These are phyloP conservation scores for Cosmopolites sordidus DNA, from an alignment of 2,888 invertebrate genomes.

Conservation along the genomic window DNA sequence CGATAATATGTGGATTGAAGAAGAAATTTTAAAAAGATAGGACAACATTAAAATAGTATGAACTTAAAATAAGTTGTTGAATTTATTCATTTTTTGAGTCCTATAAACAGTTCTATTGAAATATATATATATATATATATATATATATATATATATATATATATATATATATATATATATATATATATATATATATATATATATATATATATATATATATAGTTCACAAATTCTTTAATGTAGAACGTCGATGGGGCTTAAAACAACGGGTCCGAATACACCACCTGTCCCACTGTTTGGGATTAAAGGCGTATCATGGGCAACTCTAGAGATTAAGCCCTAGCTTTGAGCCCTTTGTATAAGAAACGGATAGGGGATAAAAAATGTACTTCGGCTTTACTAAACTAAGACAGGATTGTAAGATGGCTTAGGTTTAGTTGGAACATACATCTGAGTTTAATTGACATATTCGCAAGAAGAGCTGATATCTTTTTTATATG, in stretches of 20 bases:
- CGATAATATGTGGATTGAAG: too few relatives aligned
- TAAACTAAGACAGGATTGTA: background rate
- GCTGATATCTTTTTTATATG: too few relatives aligned
- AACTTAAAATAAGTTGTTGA: too few relatives aligned
- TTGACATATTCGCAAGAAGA: background rate
- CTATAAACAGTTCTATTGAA: too few relatives aligned
- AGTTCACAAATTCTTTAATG: background rate
- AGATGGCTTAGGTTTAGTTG: background rate
- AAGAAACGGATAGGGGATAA: conserved; percentile 17
- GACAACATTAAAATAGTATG: too few relatives aligned
- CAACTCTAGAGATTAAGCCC: conserved; percentile 28
- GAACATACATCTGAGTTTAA: background rate
- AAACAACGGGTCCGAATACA: conserved; percentile 23
- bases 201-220: too few relatives aligned
- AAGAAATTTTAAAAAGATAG: too few relatives aligned
- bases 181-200: too few relatives aligned
- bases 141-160: too few relatives aligned
- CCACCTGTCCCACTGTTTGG: conserved; percentile 31
- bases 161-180: too few relatives aligned
- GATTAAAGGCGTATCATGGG: conserved; percentile 29
- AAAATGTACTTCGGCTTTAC: conserved; percentile 13
- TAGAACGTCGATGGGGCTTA: conserved; percentile 22
- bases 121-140: too few relatives aligned
- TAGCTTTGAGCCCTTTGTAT: conserved; percentile 21
- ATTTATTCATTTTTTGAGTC: too few relatives aligned